A percentile compares a stretch with the other conserved stretches of the same genome.
Conservation (phyloP, 2,113 vertebrate species). For the Heptranchias perlo region DNA sequence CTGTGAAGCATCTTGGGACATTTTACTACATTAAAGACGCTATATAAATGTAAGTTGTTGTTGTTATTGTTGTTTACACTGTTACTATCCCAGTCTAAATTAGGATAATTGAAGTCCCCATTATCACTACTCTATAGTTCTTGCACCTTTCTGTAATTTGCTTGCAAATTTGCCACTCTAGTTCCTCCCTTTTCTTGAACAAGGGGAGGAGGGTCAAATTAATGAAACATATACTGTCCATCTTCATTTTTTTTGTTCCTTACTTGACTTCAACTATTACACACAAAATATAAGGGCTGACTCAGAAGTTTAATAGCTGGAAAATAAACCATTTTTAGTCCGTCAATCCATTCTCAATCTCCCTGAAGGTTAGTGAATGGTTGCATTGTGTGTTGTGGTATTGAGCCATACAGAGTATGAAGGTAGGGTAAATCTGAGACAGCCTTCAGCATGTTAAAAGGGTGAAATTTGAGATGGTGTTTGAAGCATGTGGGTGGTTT, state of each 20-base stretch:
- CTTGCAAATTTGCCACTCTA: too few relatives aligned
- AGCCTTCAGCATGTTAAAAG: neutral
- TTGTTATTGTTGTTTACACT: too few relatives aligned
- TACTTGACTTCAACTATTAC: neutral
- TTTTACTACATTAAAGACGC: too few relatives aligned
- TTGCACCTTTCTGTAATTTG: too few relatives aligned
- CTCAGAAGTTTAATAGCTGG: neutral
- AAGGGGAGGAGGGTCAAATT: neutral
- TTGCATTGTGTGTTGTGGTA: neutral
- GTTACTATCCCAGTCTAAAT: too few relatives aligned
- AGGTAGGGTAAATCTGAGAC: neutral
- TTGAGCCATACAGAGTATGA: neutral
- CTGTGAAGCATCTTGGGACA: too few relatives aligned
- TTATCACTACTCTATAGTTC: too few relatives aligned
- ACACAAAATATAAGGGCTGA: neutral
- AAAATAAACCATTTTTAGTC: neutral
- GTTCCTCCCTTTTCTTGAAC: neutral
- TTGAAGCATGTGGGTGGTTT: neutral
- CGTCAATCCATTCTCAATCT: neutral
- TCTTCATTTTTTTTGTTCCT: neutral
- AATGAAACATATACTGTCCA: neutral
- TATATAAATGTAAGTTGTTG: too few relatives aligned
- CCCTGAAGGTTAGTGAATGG: neutral
- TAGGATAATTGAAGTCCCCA: too few relatives aligned
- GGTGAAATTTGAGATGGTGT: neutral